These are phyloP conservation scores for Sebastes glaucus DNA, from an alignment of 2,797 vertebrate genomes.

Conservation along the genomic window DNA sequence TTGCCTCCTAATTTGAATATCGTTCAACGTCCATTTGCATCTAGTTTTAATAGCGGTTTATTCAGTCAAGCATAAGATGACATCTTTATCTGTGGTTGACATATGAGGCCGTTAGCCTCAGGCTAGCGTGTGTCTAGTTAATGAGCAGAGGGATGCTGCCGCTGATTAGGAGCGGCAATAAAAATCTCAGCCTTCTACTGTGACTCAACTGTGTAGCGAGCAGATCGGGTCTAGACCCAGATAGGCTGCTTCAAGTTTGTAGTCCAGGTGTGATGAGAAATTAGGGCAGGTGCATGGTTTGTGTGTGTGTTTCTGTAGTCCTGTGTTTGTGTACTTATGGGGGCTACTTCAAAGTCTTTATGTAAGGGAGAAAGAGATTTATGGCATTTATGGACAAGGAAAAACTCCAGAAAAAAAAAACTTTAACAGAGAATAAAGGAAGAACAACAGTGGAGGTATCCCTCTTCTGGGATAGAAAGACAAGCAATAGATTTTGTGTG, in stretches of 20 bases:
- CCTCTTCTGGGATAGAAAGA: background rate
- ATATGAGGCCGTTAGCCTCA: conserved; percentile 75
- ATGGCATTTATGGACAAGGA: background rate
- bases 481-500: background rate
- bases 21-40: conserved; percentile 71
- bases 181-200: conserved; percentile 46
- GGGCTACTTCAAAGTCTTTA: background rate
- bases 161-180: conserved; percentile 73
- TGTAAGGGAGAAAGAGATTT: background rate
- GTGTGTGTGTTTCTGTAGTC: conserved; percentile 5
- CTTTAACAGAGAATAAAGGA: background rate
- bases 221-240: conserved; percentile 20
- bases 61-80: conserved; percentile 79
- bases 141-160: conserved; percentile 79
- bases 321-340: background rate
- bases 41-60: conserved; percentile 75
- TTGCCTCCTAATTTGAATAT: conserved; percentile 75
- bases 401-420: background rate
- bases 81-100: conserved; percentile 80
- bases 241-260: conserved; percentile 23
- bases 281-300: conserved; percentile 27
- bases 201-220: conserved; percentile 40
- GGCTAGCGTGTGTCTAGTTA: conserved; percentile 79
- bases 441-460: background rate
- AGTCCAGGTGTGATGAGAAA: conserved; percentile 48